Base-by-base conservation (phyloP, 2,888 invertebrate genomes). In the Chrysina gloriosa region DNA sequence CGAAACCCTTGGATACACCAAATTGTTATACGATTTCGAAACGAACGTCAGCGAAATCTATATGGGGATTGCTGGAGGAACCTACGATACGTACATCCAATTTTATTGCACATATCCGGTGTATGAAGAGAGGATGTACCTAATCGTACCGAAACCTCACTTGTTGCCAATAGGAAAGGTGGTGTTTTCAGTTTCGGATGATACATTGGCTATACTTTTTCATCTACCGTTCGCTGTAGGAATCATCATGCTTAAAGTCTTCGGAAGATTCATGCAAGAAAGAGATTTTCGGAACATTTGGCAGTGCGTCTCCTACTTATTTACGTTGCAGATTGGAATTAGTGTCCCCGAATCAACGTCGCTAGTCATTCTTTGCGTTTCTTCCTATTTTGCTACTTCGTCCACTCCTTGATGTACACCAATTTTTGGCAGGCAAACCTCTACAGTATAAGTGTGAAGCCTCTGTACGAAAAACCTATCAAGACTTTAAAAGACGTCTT, bases 141-240 rank as follows among this genome's bases (percentile, higher is more conserved):
- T 68, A 7, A 63, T 68, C 31, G 63, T 45, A 0, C 68, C 68
- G 6, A 68, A 68, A 47, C 68, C 63, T 3, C n/a, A 52, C 11
- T 25, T 45, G 2, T 48, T 48, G 25, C 27, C 66, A 16, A 34
- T 34, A 3, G 23, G 23, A 16, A 19, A 16, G 2, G 19, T 56
- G 9, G 14, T 58, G 14, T 34, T 11, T 4, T 29, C 21, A 19
- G 21, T 63, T 11, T 23, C 27, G 7, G 25, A n/a, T 2, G 29
- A 42, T 11, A 25, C 42, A 2, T 14, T 45, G n/a, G 9, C 29
- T 2, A 11, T 63, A 16, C 19, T 50, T 3, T 45, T 63, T 21
- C 11, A 27, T 11, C 2, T 52, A 23, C 39, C 61, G 7, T 63
- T 52, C 25, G 6, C 23, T 5, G 34, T 65, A 39, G 50, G 65